Evolutionary conservation across 1,140 invertebrate species (phyloP), one percentile per base, ranked within the genome.

Genomic region (Zaprionus africanus): DNA sequence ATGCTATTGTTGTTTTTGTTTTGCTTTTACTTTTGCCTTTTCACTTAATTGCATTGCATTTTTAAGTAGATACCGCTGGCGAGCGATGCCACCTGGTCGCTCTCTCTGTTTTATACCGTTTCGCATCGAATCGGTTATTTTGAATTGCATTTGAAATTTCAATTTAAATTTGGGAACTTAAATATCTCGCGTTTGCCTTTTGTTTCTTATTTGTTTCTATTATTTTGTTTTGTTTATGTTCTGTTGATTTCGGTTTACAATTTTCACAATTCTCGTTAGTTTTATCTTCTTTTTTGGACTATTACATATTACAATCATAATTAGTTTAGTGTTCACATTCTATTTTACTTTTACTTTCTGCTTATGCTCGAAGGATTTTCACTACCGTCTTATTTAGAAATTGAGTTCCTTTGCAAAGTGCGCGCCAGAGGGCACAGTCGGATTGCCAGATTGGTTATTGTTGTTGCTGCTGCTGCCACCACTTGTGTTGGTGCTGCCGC

Each of bases 281-380:
- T 49, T 57, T 61, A 49, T 49, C 65, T 79, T 64, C 67, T 65
- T 65, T 58, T 78, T 49, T 84, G 28, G 54, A 66, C 63, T 66
- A 66, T 66, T 66, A 66, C 26, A 66, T 66, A 66, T 58, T 57
- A 34, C 17, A 46, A 46, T 46, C 41, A 66, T 76, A 65, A 65
- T 76, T 64, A 62, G 38, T 78, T 69, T 75, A 68, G 62, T 76
- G 76, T 75, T 76, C 76, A 73, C 76, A 73, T 67, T 53, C 76
- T 66, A 79, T 65, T 81, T 84, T 88, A 81, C 58, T 79, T 86
- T 88, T 87, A 66, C 60, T 77, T 81, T 70, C 74, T 90, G 85
- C 76, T 85, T 90, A 88, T 90, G 76, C 86, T 79, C 71, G 82
- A 82, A 90, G 85, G 82, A 90, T 90, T 90, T 90, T 78, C 76